Evolutionary conservation across 1,140 invertebrate species (phyloP).

Genomic region (Zophobas atratus): DNA sequence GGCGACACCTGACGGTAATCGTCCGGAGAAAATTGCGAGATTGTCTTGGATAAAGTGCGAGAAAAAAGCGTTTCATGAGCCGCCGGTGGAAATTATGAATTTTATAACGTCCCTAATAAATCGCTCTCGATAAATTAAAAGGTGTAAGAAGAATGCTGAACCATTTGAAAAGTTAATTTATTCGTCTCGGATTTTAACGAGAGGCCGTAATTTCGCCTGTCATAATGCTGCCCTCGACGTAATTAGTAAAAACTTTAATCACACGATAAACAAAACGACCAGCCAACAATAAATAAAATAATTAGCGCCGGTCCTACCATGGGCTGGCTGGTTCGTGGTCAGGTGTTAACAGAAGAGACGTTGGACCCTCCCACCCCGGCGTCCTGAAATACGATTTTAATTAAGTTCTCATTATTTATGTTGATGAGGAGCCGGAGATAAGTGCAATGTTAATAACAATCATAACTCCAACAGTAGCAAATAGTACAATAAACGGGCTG

Average conservation of each 20-base stretch:
- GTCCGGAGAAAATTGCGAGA: background rate
- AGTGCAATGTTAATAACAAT: conserved; percentile 44
- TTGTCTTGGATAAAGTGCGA: background rate
- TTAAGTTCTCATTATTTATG: conserved; percentile 49
- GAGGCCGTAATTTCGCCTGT: conserved; percentile 26
- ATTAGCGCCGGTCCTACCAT: conserved; percentile 13
- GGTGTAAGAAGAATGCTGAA: conserved; percentile 8
- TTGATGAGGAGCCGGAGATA: conserved; percentile 41
- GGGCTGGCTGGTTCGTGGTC: background rate
- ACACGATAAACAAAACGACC: background rate
- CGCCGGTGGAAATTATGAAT: conserved; percentile 4
- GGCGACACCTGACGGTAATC: background rate
- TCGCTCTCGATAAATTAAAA: conserved; percentile 7
- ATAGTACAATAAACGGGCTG: conserved; percentile 31
- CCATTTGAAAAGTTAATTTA: conserved; percentile 35
- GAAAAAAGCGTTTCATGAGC: background rate
- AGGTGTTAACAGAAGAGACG: conserved; percentile 34
- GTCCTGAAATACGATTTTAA: conserved; percentile 41
- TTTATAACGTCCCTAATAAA: background rate
- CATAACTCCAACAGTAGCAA: conserved; percentile 45
- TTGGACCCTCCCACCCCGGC: conserved; percentile 5
- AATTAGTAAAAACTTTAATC: conserved; percentile 18
- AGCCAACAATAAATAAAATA: conserved; percentile 27
- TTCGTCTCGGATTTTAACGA: conserved; percentile 14
- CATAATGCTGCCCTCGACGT: background rate